Evolutionary conservation across 30 jellyfish, hydroid and myxozoan species (phyloP), one percentile per base, ranked within the genome.

Genomic region (Morbakka virulenta): DNA sequence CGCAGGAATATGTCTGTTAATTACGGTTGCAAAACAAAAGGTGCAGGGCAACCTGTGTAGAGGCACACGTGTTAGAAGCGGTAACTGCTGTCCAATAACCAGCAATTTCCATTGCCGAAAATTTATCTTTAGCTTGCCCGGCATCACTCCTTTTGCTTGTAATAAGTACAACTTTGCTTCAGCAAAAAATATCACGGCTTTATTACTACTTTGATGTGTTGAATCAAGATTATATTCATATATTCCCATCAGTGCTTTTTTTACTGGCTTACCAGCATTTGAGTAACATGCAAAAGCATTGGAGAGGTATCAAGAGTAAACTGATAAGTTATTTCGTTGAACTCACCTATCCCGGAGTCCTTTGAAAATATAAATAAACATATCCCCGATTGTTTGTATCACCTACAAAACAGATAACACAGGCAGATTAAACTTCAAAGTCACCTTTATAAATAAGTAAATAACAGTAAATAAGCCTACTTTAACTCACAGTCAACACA

Each of bases 341-440:
- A 47, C 69, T 32, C 35, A 94, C 99, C 94, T 73, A 72, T 89
- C 98, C 30, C 95, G 70, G 52, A 95, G 77, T 3, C 99, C 99
- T 77, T 95, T 95, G 80, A 95, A 95, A 32, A 95, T 95, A 23
- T 87, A 88, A 13, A 95, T 82, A 65, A 95, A 95, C 68, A 95
- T 71, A 53, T 95, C 71, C 6, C 99, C 99, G 48, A 95, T 95
- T 74, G 79, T 83, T 84, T 70, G 84, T 0, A 95, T 61, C 27
- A 94, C 99, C 99, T 94, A 76, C 29, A 83, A 27, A 23, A 74
- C 35, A 3, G 11, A 35, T 2, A 77, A 41, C 27, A 36, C 20
- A 4, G 69, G 68, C 9, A 12, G 24, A 13, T 31, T 6, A 22
- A 9, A 4, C 26, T 31, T 13, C n/a, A 57, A 22, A 12, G 24